A percentile compares a stretch with the other conserved stretches of the same genome.
Conservation (phyloP, 2,797 vertebrate species). For the Champsocephalus esox region DNA sequence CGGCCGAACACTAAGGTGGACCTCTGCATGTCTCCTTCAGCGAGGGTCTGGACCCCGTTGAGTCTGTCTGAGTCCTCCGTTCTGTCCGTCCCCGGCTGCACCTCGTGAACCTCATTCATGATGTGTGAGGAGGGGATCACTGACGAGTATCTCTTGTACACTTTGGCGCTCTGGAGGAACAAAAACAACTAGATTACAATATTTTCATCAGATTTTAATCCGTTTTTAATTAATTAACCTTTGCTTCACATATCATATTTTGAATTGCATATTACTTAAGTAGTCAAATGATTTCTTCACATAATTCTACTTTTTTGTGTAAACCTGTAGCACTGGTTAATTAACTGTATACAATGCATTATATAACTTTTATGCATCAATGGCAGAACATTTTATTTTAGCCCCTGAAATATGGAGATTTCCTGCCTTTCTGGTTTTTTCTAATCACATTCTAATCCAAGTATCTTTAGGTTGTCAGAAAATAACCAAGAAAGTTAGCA, state of each 20-base stretch:
- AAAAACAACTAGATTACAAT: conserved; percentile 28
- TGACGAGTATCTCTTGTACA: conserved; percentile 86
- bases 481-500: too few species aligned
- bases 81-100: conserved; percentile 71
- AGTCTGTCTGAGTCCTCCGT: conserved; percentile 76
- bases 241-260: background rate
- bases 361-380: too few species aligned
- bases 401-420: too few species aligned
- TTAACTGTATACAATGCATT: too few species aligned
- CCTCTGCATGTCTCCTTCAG: conserved; percentile 77
- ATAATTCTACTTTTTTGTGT: background rate
- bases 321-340: background rate
- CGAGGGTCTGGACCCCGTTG: conserved; percentile 72
- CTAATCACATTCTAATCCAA: too few species aligned
- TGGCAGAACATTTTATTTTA: too few species aligned
- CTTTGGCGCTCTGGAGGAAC: conserved; percentile 82
- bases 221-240: background rate
- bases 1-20: conserved; percentile 76
- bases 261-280: too few species aligned
- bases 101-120: conserved; percentile 84
- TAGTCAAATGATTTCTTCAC: background rate
- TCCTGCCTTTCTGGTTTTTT: too few species aligned
- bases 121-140: conserved; percentile 83
- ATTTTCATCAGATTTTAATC: background rate
- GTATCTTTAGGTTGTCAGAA: too few species aligned